A percentile compares a stretch with the other conserved stretches of the same genome.
phyloP scores from a whole-genome alignment of 2,113 vertebrate species.

The Baryphthengus martii region DNA sequence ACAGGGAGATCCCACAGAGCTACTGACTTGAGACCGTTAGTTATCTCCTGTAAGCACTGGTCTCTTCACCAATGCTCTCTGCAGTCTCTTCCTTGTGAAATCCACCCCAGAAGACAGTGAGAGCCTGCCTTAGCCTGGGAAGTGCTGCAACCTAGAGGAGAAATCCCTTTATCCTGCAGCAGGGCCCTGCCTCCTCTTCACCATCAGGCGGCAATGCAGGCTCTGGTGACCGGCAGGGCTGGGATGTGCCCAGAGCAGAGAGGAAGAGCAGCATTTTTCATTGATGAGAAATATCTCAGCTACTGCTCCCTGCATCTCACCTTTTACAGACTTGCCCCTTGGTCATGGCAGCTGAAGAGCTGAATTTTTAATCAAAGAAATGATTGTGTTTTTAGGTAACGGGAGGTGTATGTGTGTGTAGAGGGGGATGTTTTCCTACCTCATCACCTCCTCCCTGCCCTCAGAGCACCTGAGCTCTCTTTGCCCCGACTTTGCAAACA shows the following conservation, averaged over 20 bases:
- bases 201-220: not conserved
- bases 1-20: not conserved
- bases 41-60: not conserved
- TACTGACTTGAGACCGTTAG: not conserved
- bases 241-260: not conserved
- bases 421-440: not conserved
- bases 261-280: not conserved
- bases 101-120: not conserved
- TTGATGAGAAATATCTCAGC: not conserved
- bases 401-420: not conserved
- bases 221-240: not conserved
- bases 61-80: not conserved
- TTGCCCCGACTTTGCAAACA: not conserved
- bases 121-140: not conserved
- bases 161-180: not conserved
- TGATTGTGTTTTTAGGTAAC: not conserved
- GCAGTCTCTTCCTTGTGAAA: not conserved
- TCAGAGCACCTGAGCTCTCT: not conserved
- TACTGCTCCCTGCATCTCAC: not conserved
- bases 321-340: not conserved
- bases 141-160: not conserved
- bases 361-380: constrained; percentile 10
- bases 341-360: not conserved
- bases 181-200: not conserved
- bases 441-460: not conserved